These are phyloP conservation scores for Telenomus remus DNA, from an alignment of 1,140 invertebrate species.

Conservation along the genomic window DNA sequence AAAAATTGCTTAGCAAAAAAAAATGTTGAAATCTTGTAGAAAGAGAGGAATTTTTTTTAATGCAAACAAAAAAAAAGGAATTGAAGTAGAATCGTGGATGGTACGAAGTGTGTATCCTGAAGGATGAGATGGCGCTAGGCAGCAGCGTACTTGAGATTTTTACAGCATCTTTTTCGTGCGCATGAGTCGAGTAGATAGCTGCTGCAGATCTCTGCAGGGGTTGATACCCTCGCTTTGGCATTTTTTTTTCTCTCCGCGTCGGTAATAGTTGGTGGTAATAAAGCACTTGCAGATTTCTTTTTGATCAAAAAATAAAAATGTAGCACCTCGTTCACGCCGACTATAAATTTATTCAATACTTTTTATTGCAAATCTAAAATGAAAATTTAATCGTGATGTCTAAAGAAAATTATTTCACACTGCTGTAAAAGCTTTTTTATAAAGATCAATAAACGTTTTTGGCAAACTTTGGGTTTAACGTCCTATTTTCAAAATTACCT, in stretches of 20 bases:
- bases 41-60: too few relatives aligned
- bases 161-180: conserved; percentile 23
- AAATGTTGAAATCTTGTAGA: too few relatives aligned
- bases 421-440: too few relatives aligned
- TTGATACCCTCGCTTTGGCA: conserved; percentile 18
- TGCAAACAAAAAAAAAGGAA: neutral
- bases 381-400: too few relatives aligned
- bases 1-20: too few relatives aligned
- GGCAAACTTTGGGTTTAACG: too few relatives aligned
- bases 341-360: too few relatives aligned
- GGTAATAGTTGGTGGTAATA: conserved; percentile 50
- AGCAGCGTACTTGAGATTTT: conserved; percentile 26
- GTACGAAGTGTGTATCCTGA: neutral
- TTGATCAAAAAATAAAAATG: conserved; percentile 23
- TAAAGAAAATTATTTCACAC: too few relatives aligned
- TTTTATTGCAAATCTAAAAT: too few relatives aligned
- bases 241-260: conserved; percentile 46
- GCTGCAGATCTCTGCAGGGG: conserved; percentile 40
- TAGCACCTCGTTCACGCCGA: neutral
- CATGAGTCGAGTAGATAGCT: conserved; percentile 20
- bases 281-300: conserved; percentile 38
- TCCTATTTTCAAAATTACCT: too few relatives aligned
- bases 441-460: too few relatives aligned
- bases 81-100: neutral
- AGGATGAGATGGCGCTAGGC: conserved; percentile 37